Percentiles rank a stretch among this genome's conserved stretches.
phyloP scores from a whole-genome alignment of 2,797 vertebrate species.

The Typhlichthys eigenmanni region DNA sequence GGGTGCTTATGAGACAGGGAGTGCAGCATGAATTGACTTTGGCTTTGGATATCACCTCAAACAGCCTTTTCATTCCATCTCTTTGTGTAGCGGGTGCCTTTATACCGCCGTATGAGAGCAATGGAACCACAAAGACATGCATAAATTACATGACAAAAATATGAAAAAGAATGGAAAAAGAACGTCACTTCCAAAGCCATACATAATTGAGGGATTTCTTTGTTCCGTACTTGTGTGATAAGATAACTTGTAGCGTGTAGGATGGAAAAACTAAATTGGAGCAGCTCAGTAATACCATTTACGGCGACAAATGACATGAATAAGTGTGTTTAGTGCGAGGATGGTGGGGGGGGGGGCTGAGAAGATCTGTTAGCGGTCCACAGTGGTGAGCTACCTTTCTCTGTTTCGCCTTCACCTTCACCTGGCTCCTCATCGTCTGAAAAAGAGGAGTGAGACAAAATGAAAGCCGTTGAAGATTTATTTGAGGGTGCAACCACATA shows the following conservation, averaged over 20 bases:
- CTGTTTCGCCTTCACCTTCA: constrained; percentile 56
- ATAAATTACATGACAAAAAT: constrained; percentile 71
- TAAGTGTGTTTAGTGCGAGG: constrained; percentile 41
- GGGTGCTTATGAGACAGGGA: neutral
- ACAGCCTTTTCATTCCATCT: constrained; percentile 62
- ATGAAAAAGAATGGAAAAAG: constrained; percentile 49
- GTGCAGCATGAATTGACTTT: constrained; percentile 42
- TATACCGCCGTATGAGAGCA: constrained; percentile 64
- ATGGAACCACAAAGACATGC: constrained; percentile 73
- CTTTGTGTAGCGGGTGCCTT: constrained; percentile 69
- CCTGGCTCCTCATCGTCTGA: constrained; percentile 61
- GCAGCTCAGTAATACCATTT: constrained; percentile 60
- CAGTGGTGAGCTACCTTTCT: constrained; percentile 65
- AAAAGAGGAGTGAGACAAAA: constrained; percentile 21
- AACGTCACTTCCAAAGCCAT: constrained; percentile 74
- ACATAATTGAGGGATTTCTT: constrained; percentile 76
- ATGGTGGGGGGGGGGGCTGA: constrained; percentile 43
- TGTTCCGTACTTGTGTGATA: constrained; percentile 68
- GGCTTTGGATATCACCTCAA: constrained; percentile 67
- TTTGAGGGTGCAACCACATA: too few species aligned
- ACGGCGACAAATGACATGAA: constrained; percentile 68
- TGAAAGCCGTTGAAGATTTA: too few species aligned
- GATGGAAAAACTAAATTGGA: constrained; percentile 56
- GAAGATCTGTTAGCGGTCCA: constrained; percentile 59
- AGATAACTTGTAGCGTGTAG: constrained; percentile 54